Conservation (phyloP, 2,888 invertebrate species). For the Macrophya alboannulata region DNA sequence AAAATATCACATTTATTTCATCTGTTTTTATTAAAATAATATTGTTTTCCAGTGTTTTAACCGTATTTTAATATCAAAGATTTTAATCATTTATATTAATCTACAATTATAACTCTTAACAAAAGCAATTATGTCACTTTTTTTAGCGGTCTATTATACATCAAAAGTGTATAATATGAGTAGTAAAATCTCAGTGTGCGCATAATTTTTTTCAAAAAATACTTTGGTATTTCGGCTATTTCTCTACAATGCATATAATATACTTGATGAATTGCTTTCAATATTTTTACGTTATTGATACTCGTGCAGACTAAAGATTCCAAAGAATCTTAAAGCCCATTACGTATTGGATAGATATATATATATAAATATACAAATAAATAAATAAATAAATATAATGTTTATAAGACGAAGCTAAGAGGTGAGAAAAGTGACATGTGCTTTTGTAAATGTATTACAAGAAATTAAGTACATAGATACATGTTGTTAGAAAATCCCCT, state of each 20-base stretch:
- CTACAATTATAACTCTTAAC: constrained; percentile 2
- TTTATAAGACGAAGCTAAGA: neutral
- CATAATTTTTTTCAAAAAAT: neutral
- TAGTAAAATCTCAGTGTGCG: neutral
- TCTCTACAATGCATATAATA: neutral
- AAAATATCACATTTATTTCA: constrained; percentile 29
- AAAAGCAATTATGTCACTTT: constrained; percentile 48
- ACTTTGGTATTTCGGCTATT: constrained; percentile 37
- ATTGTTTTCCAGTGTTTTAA: neutral
- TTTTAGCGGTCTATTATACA: constrained; percentile 3
- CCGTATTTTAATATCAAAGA: neutral
- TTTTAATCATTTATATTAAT: neutral
- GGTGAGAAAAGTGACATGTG: constrained; percentile 37
- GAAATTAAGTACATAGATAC: constrained; percentile 25
- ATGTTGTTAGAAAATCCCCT: neutral
- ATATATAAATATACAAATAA: constrained; percentile 34
- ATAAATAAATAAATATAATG: constrained; percentile 43
- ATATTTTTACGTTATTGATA: constrained; percentile 23
- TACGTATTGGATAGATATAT: constrained; percentile 15
- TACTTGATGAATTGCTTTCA: neutral
- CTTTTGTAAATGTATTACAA: constrained; percentile 33
- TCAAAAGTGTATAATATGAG: neutral
- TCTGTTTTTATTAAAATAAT: constrained; percentile 5
- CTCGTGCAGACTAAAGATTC: neutral
- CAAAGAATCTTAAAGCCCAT: neutral